These are phyloP conservation scores for Calosoma granatense DNA, from an alignment of 1,140 invertebrate genomes.

Conservation along the genomic window DNA sequence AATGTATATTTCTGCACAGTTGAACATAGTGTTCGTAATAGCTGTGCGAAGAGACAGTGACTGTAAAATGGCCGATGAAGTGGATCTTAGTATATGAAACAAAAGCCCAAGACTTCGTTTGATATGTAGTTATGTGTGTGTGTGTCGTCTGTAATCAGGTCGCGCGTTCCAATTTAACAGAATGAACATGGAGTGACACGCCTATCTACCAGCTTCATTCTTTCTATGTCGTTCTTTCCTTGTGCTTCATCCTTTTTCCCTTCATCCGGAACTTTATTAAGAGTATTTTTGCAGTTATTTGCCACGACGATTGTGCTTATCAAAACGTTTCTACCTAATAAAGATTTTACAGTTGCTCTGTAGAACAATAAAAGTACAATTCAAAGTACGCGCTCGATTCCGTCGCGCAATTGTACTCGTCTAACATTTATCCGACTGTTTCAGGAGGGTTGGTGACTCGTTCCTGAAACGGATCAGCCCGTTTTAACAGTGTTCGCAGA, in stretches of 20 bases:
- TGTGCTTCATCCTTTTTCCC: background rate
- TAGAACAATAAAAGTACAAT: slow-evolving; percentile 9
- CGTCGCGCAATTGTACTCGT: slow-evolving; percentile 2
- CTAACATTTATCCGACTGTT: background rate
- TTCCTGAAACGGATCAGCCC: background rate
- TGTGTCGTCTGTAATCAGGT: slow-evolving; percentile 3
- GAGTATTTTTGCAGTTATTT: slow-evolving; percentile 4
- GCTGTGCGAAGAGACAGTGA: no score
- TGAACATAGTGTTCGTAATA: no score
- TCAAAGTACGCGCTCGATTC: background rate
- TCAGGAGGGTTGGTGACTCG: background rate
- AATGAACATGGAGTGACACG: slow-evolving; percentile 1
- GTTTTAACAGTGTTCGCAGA: background rate
- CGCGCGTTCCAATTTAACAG: slow-evolving; percentile 5
- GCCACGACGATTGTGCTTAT: background rate
- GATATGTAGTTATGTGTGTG: background rate
- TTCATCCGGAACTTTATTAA: background rate
- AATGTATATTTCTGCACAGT: background rate
- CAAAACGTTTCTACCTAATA: slow-evolving; percentile 7
- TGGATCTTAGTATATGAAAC: background rate
- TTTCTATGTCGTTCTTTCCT: background rate
- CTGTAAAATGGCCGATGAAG: background rate
- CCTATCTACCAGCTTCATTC: slow-evolving; percentile 1
- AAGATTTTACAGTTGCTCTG: background rate
- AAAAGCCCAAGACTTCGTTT: background rate